These are phyloP conservation scores for Drosophila kepulauana DNA, from an alignment of 1,140 invertebrate species.

Conservation along the genomic window DNA sequence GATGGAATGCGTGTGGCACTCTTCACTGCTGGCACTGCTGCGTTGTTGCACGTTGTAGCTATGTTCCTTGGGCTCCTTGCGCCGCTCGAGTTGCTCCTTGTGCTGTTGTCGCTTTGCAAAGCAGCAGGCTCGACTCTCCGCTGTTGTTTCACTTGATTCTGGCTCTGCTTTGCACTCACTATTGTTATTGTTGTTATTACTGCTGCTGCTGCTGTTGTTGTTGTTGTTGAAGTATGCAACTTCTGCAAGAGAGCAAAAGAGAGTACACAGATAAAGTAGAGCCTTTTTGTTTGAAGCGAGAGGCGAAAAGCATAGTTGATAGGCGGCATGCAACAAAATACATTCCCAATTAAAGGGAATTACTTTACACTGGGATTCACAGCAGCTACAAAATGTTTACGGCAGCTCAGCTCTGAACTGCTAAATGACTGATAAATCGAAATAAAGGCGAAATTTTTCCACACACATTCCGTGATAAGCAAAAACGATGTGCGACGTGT, in stretches of 20 bases:
- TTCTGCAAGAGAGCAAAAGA: slow-evolving; percentile 79
- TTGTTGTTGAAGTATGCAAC: slow-evolving; percentile 82
- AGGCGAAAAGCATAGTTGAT: not conserved
- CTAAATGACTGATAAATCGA: slow-evolving; percentile 40
- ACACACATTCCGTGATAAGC: slow-evolving; percentile 65
- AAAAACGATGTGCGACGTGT: no score
- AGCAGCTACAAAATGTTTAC: slow-evolving; percentile 42
- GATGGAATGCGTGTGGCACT: slow-evolving; percentile 18
- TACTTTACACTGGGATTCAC: not conserved
- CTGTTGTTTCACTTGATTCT: slow-evolving; percentile 31
- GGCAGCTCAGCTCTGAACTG: not conserved
- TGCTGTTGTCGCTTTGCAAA: slow-evolving; percentile 50
- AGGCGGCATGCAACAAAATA: no score
- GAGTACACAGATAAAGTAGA: slow-evolving; percentile 68
- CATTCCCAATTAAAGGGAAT: no score
- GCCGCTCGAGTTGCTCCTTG: slow-evolving; percentile 24
- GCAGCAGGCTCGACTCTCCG: slow-evolving; percentile 53
- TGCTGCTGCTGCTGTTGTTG: slow-evolving; percentile 57
- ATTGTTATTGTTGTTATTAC: slow-evolving; percentile 32
- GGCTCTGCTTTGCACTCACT: slow-evolving; percentile 40
- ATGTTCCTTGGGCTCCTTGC: slow-evolving; percentile 23
- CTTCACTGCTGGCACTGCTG: slow-evolving; percentile 14
- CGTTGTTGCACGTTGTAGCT: slow-evolving; percentile 66
- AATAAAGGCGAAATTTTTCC: slow-evolving; percentile 61
- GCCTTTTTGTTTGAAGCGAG: slow-evolving; percentile 25